A percentile compares a stretch with the other conserved stretches of the same genome.
These are phyloP conservation scores for Alligator sinensis DNA, from an alignment of 2,113 vertebrate genomes.

Conservation along the genomic window DNA sequence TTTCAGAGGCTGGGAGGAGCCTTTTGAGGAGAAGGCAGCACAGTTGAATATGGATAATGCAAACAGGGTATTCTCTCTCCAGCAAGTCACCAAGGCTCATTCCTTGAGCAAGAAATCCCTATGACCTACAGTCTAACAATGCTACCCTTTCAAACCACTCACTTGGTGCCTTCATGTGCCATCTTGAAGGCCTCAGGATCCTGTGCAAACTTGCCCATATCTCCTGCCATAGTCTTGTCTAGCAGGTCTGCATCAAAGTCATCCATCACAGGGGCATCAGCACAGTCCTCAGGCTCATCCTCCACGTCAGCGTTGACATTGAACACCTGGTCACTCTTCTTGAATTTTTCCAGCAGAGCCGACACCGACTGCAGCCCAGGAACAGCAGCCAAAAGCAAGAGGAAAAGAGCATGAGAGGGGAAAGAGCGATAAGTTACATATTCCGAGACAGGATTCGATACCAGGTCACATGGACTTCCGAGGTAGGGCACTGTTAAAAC, in stretches of 20 bases:
- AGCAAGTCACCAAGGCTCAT: too few species aligned
- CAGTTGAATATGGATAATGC: too few species aligned
- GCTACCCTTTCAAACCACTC: too few species aligned
- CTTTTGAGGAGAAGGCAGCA: neutral
- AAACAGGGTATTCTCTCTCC: too few species aligned
- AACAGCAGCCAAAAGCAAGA: neutral
- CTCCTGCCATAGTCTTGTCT: conserved; percentile 65
- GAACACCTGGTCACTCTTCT: conserved; percentile 88
- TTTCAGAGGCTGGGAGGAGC: neutral
- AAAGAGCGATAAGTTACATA: too few species aligned
- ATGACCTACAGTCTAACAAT: too few species aligned
- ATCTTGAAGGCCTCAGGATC: conserved; percentile 8
- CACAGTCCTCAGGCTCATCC: conserved; percentile 69
- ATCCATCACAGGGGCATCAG: conserved; percentile 61
- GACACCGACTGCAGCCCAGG: conserved; percentile 81
- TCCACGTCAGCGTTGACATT: conserved; percentile 83
- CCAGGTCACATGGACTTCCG: too few species aligned
- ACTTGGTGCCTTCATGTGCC: neutral
- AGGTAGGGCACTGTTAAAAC: too few species aligned
- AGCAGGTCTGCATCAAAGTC: conserved; percentile 85
- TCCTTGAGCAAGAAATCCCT: too few species aligned
- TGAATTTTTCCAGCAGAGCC: conserved; percentile 89
- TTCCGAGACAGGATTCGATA: too few species aligned
- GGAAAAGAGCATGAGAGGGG: too few species aligned
- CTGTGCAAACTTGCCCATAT: conserved; percentile 71